A percentile compares a stretch with the other conserved stretches of the same genome.
Evolutionary conservation across 1,140 invertebrate genomes (phyloP).

Genomic region (Leptinotarsa lineolata): DNA sequence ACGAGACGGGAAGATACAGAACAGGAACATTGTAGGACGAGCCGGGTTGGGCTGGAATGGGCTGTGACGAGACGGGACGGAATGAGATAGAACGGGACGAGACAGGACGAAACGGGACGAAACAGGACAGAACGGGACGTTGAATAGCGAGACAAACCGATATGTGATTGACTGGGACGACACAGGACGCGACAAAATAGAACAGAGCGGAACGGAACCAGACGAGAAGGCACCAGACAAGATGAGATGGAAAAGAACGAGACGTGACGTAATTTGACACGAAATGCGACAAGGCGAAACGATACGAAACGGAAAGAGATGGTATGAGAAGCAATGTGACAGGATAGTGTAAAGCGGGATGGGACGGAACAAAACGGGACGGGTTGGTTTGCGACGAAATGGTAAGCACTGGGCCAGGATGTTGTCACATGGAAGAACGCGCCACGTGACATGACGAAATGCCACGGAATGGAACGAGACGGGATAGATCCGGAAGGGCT

Average conservation of each 20-base stretch:
- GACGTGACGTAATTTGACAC: too few relatives aligned
- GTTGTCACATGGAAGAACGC: too few relatives aligned
- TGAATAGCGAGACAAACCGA: background rate
- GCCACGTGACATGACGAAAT: too few relatives aligned
- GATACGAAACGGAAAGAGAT: background rate
- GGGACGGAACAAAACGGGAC: background rate
- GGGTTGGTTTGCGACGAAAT: too few relatives aligned
- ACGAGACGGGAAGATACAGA: background rate
- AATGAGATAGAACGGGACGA: background rate
- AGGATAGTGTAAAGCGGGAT: background rate
- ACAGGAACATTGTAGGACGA: background rate
- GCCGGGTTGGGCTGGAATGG: background rate
- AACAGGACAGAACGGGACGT: background rate
- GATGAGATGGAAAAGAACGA: conserved; percentile 17
- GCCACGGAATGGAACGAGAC: too few relatives aligned
- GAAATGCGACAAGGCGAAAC: background rate
- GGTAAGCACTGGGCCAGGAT: too few relatives aligned
- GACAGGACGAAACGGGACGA: conserved; percentile 4
- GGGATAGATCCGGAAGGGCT: too few relatives aligned
- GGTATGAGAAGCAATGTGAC: background rate
- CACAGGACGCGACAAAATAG: conserved; percentile 1
- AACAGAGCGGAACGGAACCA: background rate
- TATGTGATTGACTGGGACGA: background rate
- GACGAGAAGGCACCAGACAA: background rate
- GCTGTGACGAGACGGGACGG: background rate